Base-by-base conservation (phyloP, 2,888 invertebrate genomes). In the Isotomurus palustris region DNA sequence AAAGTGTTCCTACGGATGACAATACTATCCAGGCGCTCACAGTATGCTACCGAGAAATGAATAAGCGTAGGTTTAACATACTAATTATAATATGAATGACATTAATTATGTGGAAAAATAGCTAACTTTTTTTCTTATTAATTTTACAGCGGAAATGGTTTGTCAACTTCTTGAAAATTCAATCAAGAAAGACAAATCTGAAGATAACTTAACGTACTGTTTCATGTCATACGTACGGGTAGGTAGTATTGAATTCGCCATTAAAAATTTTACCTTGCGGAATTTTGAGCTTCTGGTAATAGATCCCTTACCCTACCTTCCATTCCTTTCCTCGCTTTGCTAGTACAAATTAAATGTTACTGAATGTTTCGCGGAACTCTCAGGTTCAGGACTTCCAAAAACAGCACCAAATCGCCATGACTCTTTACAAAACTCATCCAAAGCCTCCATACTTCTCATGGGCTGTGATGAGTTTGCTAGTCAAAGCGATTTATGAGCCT, bases 401-500 rank as follows among this genome's bases (percentile, higher is more conserved):
- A 8, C 96, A 96, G 75, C 92, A 95, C 73, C 83, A 87, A 64
- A 84, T 88, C 0, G 97, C 96, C 0, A 83, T 95, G 81, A 83
- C 85, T 12, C 79, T 99, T 32, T 96, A 91, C 77, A 95, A 93
- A 79, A 79, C 90, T 55, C 87, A 87, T 72, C 88, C 91, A 2
- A 95, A 95, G 75, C 92, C 91, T 75, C 94, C 94, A 0, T 97
- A 97, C 75, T 95, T 94, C 75, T 95, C 93, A 75, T 99, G 97
- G 99, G 90, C 91, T 21, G 88, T 97, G 10, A 95, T 96, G 90
- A 95, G 95, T 74, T 84, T 93, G 69, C 86, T 96, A 22, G 45
- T 57, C 0, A 68, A 68, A 38, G 21, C 52, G 5, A 32, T 48
- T 4, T 4, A 17, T 12, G 48, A 56, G 2, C 17, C 50, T 19